A percentile compares a stretch with the other conserved stretches of the same genome.
phyloP scores from a whole-genome alignment of 2,113 vertebrate genomes.

The Actinemys pallida region DNA sequence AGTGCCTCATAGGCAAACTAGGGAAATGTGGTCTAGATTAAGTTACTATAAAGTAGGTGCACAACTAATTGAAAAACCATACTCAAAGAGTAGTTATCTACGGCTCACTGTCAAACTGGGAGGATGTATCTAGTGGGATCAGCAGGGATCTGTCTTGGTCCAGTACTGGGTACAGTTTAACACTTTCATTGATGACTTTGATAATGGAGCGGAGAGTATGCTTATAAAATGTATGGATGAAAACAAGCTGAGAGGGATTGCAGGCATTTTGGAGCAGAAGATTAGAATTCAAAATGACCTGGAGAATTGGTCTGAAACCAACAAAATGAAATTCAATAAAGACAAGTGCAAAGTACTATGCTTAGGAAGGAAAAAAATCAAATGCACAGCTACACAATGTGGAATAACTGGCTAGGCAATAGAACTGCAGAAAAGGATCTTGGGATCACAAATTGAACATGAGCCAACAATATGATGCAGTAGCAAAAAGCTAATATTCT shows the following conservation, averaged over 20 bases:
- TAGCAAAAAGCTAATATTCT: too few relatives aligned
- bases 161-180: not conserved
- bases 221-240: not conserved
- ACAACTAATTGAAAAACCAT: not conserved
- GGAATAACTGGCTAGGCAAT: not conserved
- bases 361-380: not conserved
- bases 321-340: not conserved
- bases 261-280: not conserved
- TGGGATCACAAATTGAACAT: not conserved
- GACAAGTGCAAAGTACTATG: not conserved
- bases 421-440: not conserved
- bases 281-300: not conserved
- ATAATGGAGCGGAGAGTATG: not conserved
- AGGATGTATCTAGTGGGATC: not conserved
- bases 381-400: not conserved
- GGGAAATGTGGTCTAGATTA: too few relatives aligned
- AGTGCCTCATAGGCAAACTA: not conserved
- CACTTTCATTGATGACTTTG: not conserved
- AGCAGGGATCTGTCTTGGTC: not conserved
- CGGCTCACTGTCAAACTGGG: not conserved
- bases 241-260: not conserved
- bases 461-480: not conserved
- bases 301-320: not conserved
- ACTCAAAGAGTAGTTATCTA: not conserved
- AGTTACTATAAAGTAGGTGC: not conserved